A percentile compares a stretch with the other conserved stretches of the same genome.
Conservation (phyloP, 1,140 invertebrate genomes). For the Drosophila arizonae region DNA sequence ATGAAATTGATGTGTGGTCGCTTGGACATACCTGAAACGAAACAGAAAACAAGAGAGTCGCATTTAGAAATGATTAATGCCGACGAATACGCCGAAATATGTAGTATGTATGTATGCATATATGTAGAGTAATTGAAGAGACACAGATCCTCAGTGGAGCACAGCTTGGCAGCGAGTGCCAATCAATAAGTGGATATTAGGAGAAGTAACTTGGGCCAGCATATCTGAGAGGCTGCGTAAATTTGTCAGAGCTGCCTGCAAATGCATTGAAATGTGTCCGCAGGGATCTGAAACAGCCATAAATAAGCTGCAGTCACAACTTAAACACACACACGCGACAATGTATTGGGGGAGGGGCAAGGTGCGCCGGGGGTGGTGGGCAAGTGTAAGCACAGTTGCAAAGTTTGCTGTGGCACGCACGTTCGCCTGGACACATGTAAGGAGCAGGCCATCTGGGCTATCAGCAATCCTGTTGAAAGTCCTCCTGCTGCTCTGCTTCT, state of each 20-base stretch:
- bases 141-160: not conserved
- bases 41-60: conserved; percentile 35
- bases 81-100: too few species aligned
- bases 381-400: conserved; percentile 12
- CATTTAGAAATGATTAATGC: conserved; percentile 31
- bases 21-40: conserved; percentile 63
- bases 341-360: not conserved
- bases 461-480: conserved; percentile 4
- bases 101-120: too few species aligned
- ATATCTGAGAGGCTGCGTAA: conserved; percentile 46
- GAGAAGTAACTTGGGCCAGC: not conserved
- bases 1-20: conserved; percentile 55
- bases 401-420: conserved; percentile 34
- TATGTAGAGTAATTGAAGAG: too few species aligned
- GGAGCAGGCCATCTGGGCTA: conserved; percentile 16
- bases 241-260: conserved; percentile 47
- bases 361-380: not conserved
- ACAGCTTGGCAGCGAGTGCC: not conserved
- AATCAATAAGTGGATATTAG: not conserved
- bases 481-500: not conserved
- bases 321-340: conserved; percentile 33
- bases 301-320: conserved; percentile 64
- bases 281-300: conserved; percentile 75
- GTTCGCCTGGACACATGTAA: conserved; percentile 32
- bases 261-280: conserved; percentile 77